phyloP scores from a whole-genome alignment of 2,797 vertebrate species.

The Echiichthys vipera region DNA sequence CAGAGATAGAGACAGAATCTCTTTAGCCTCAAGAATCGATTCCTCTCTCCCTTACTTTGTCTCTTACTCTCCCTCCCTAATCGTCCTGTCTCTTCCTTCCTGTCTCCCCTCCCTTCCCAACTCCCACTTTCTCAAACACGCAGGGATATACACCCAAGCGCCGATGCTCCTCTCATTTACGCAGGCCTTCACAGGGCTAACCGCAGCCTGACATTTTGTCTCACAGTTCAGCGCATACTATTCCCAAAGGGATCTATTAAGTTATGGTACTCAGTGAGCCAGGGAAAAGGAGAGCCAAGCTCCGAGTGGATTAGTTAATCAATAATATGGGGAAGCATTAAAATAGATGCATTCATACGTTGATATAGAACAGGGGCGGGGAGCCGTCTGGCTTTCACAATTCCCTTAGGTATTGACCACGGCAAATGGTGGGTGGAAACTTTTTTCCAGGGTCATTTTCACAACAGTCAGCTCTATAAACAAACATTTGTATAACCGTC shows the following conservation, averaged over 20 bases:
- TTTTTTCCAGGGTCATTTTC: constrained; percentile 24
- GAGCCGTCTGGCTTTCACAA: constrained; percentile 34
- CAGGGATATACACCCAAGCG: constrained; percentile 51
- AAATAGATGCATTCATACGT: constrained; percentile 72
- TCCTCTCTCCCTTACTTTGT: constrained; percentile 13
- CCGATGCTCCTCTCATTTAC: constrained; percentile 66
- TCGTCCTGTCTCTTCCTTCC: constrained; percentile 19
- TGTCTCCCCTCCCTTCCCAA: constrained; percentile 16
- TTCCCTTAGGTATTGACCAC: constrained; percentile 51
- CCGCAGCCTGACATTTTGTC: constrained; percentile 80
- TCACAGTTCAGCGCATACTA: constrained; percentile 78
- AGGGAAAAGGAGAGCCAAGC: constrained; percentile 60
- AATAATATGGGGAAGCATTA: constrained; percentile 78
- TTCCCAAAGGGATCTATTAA: constrained; percentile 87
- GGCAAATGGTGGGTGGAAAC: constrained; percentile 39
- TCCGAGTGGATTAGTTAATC: constrained; percentile 79
- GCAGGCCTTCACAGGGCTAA: constrained; percentile 72
- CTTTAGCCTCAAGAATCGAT: constrained; percentile 40
- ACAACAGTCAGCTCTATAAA: constrained; percentile 20
- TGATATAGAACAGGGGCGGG: constrained; percentile 46
- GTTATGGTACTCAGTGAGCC: constrained; percentile 74
- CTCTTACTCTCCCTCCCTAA: constrained; percentile 29
- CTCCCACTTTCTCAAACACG: constrained; percentile 33
- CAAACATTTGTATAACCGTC: neutral
- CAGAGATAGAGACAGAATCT: constrained; percentile 12